These are phyloP conservation scores for Xylota segnis DNA, from an alignment of 2,888 invertebrate genomes.

Conservation along the genomic window DNA sequence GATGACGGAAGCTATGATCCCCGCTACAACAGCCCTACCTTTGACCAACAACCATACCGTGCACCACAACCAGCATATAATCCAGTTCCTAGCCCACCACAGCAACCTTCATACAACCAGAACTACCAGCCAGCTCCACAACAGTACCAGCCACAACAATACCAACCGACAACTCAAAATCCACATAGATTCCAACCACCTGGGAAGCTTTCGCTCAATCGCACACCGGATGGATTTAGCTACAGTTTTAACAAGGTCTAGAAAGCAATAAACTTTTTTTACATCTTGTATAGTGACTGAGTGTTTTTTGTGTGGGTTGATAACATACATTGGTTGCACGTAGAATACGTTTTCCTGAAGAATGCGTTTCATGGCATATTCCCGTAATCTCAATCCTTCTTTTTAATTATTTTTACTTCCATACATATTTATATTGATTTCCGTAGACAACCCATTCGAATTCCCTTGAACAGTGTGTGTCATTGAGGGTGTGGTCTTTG, in stretches of 20 bases:
- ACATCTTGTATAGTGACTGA: neutral
- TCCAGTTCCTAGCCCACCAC: conserved; percentile 80
- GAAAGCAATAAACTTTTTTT: conserved; percentile 75
- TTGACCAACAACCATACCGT: conserved; percentile 80
- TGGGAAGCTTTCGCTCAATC: conserved; percentile 93
- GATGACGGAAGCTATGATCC: conserved; percentile 84
- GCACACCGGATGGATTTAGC: conserved; percentile 94
- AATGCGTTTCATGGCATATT: neutral
- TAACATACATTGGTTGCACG: neutral
- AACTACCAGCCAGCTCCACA: conserved; percentile 85
- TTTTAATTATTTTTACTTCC: neutral
- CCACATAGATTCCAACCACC: conserved; percentile 93
- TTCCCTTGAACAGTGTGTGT: neutral
- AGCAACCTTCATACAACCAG: conserved; percentile 81
- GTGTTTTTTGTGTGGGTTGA: neutral
- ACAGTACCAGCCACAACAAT: conserved; percentile 80
- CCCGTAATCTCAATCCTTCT: neutral
- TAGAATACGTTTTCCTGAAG: neutral
- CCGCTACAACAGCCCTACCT: conserved; percentile 84
- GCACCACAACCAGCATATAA: conserved; percentile 83
- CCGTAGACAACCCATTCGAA: neutral
- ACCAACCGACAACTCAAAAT: conserved; percentile 87
- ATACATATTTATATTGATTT: neutral
- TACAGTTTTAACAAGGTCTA: conserved; percentile 91
- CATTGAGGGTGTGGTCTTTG: neutral